These are phyloP conservation scores for Pelmatolapia mariae DNA, from an alignment of 2,113 vertebrate species.

Conservation along the genomic window DNA sequence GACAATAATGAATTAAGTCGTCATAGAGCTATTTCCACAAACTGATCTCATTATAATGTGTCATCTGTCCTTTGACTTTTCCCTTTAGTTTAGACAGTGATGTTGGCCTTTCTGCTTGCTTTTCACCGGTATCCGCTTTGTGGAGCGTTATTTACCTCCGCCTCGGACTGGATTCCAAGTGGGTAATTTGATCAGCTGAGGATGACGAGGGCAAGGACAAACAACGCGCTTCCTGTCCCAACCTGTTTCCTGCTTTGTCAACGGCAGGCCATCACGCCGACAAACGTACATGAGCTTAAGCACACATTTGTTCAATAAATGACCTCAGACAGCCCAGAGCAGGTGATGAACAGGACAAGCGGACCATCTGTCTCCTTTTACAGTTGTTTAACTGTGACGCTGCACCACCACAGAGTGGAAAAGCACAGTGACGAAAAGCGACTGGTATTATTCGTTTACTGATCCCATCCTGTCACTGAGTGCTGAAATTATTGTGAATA, in stretches of 20 bases:
- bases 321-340: background rate
- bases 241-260: background rate
- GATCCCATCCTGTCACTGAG: background rate
- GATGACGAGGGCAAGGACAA: background rate
- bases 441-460: background rate
- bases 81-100: background rate
- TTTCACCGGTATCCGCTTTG: background rate
- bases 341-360: constrained; percentile 17
- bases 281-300: background rate
- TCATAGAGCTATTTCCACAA: background rate
- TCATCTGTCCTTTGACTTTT: background rate
- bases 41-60: background rate
- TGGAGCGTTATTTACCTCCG: background rate
- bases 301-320: constrained; percentile 6
- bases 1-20: background rate
- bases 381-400: background rate
- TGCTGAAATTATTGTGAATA: background rate
- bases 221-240: constrained; percentile 1
- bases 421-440: background rate
- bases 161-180: background rate
- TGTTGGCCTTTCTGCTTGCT: background rate
- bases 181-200: background rate
- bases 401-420: background rate
- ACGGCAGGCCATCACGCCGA: constrained; percentile 15
- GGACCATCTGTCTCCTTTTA: background rate